Evolutionary conservation across 2,113 vertebrate species (phyloP).

Genomic region (Chiloscyllium plagiosum): DNA sequence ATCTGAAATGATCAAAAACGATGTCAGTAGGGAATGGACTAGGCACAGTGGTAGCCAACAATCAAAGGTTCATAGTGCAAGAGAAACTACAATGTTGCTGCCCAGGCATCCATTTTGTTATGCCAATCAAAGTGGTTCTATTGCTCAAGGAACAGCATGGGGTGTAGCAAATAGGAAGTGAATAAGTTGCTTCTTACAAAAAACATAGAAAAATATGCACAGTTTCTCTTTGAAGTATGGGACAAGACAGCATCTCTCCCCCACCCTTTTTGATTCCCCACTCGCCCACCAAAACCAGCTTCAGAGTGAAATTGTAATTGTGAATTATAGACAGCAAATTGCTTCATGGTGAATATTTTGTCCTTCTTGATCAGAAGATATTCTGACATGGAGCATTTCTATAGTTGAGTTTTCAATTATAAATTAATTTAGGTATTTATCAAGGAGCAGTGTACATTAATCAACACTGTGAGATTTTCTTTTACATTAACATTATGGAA

Average conservation of each 20-base stretch:
- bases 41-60: neutral
- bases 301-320: neutral
- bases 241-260: neutral
- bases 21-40: neutral
- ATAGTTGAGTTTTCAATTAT: neutral
- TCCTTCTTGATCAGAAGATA: neutral
- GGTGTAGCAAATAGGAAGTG: neutral
- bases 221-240: neutral
- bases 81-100: neutral
- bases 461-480: neutral
- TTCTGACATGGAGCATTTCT: neutral
- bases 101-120: neutral
- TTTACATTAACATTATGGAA: neutral
- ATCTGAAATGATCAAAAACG: neutral
- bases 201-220: neutral
- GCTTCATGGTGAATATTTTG: neutral
- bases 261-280: neutral
- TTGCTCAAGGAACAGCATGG: neutral
- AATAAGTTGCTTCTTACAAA: neutral
- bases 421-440: neutral
- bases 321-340: neutral
- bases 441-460: neutral
- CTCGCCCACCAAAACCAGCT: neutral
- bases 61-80: neutral
- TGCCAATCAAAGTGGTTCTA: neutral